Evolutionary conservation across 1,140 invertebrate genomes (phyloP).

Genomic region (Hycleus phaleratus): DNA sequence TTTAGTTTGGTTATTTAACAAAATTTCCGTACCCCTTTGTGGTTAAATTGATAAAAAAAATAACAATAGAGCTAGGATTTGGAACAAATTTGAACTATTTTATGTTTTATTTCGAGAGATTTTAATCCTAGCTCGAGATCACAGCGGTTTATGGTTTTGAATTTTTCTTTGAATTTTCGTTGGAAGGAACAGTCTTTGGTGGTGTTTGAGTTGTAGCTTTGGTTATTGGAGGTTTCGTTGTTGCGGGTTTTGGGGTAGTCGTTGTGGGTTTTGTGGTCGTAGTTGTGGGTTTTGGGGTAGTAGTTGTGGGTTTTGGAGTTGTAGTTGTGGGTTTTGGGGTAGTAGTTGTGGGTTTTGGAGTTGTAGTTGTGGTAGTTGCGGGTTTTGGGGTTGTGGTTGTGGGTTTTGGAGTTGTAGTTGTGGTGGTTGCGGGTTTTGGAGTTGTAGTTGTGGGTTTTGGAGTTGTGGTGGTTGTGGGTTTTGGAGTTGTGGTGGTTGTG

Average conservation of each 20-base stretch:
- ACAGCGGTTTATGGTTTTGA: not conserved
- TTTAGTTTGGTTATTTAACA: no score
- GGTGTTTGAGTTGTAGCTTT: conserved; percentile 9
- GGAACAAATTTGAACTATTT: no score
- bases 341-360: conserved; percentile 19
- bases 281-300: conserved; percentile 11
- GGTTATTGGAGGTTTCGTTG: conserved; percentile 2
- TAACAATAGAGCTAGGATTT: not conserved
- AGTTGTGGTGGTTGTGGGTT: conserved; percentile 13
- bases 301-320: conserved; percentile 17
- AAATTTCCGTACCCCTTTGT: no score
- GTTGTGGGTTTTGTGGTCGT: conserved; percentile 15
- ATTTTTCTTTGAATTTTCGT: conserved; percentile 7
- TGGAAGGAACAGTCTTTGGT: conserved; percentile 3
- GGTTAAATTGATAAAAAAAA: no score
- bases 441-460: conserved; percentile 26
- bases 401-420: conserved; percentile 17
- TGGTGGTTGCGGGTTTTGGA: conserved; percentile 17
- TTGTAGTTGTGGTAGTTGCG: conserved; percentile 26
- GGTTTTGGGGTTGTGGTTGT: conserved; percentile 14
- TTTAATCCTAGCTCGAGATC: no score
- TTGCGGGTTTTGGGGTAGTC: conserved; percentile 19
- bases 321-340: conserved; percentile 23
- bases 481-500: conserved; percentile 22
- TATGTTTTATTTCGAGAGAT: no score